Base-by-base conservation (phyloP, 2,888 invertebrate genomes). In the Luffia ferchaultella region DNA sequence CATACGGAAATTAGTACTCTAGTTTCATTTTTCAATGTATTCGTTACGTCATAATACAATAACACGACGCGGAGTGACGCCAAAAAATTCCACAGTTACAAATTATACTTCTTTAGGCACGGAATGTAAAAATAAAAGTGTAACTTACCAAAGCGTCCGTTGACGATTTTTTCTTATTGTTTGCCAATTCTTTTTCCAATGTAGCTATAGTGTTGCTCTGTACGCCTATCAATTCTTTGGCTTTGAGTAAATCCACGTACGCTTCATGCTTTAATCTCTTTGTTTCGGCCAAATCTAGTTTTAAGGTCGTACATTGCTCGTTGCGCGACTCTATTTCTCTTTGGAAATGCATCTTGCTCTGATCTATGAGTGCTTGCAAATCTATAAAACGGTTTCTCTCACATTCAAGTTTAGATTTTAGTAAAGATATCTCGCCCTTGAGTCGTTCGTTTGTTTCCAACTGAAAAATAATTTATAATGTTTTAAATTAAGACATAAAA, bases 361-460 rank as follows among this genome's bases (percentile, higher is more conserved):
- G 73, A 40, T 86, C 85, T 20, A 75, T 60, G 9, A 2, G 7
- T 17, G 77, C 72, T 46, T 73, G 78, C 48, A 79, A 60, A 63
- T 87, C 87, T 5, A 58, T 64, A n/a, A 62, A 60, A 16, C 86
- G 69, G 16, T 73, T 67, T 1, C 85, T 73, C 58, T 87, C 87
- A 20, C 76, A 68, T 44, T 87, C 86, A 57, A 86, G 74, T 62
- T 84, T 84, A 0, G 84, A 75, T 46, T 73, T 77, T 20, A 86
- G 62, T 1, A 87, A 60, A 9, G 84, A 73, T 2, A 86, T 60
- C 67, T 87, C 87, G 58, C 84, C 80, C n/a, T n/a, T n/a, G n/a
- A n/a, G n/a, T n/a, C n/a, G n/a, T n/a, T n/a, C n/a, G n/a, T n/a
- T n/a, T n/a, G n/a, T n/a, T n/a, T n/a, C n/a, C n/a, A n/a, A n/a